phyloP scores from a whole-genome alignment of 2,888 invertebrate genomes.

The Octonoba sinensis region DNA sequence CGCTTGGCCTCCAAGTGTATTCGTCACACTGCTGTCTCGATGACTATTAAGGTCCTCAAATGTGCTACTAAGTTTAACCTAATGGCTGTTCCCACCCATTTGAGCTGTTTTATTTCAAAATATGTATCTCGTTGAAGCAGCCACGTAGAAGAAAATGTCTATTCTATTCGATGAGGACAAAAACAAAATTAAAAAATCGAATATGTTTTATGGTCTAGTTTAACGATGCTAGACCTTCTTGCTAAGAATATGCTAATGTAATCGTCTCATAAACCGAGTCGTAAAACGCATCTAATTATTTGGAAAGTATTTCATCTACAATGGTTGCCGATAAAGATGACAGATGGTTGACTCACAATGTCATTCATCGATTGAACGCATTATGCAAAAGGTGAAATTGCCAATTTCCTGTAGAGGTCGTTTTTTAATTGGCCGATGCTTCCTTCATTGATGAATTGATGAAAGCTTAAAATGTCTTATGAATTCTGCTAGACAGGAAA shows the following conservation, averaged over 20 bases:
- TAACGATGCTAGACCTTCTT: background rate
- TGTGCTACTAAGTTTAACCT: conserved; percentile 4
- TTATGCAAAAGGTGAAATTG: background rate
- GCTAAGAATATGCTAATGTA: conserved; percentile 17
- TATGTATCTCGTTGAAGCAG: background rate
- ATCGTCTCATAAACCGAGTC: conserved; percentile 4
- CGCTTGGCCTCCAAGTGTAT: background rate
- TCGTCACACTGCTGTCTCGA: background rate
- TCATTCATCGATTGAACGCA: conserved; percentile 3
- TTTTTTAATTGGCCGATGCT: background rate
- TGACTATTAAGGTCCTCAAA: conserved; percentile 11
- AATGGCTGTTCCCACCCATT: conserved; percentile 6
- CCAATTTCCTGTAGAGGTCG: background rate
- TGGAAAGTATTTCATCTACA: conserved; percentile 7
- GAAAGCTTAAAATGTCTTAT: too few species aligned
- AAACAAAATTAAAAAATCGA: conserved; percentile 2
- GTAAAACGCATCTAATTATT: conserved; percentile 19
- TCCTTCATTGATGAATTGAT: background rate
- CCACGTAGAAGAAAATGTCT: conserved; percentile 12
- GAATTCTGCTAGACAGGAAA: too few species aligned
- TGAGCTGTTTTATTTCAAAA: background rate
- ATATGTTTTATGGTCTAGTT: background rate
- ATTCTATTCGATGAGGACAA: background rate
- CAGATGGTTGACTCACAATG: conserved; percentile 5
- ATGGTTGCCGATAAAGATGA: conserved; percentile 9